Conservation (phyloP, 2,888 invertebrate genomes). For the Crematogaster levior region DNA sequence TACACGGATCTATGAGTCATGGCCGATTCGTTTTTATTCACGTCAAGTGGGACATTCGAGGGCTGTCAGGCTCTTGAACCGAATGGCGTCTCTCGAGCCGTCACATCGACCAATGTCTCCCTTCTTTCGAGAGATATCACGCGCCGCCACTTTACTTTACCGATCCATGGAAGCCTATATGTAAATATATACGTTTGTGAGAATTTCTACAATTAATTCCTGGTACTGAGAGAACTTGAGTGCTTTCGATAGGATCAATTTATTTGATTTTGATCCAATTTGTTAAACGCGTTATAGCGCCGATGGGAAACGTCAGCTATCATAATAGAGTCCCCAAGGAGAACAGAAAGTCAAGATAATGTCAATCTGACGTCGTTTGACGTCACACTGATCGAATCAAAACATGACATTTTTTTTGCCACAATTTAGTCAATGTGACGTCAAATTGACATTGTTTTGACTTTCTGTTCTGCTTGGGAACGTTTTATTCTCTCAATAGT, state of each 20-base stretch:
- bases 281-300: background rate
- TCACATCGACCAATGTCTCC: background rate
- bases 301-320: background rate
- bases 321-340: constrained; percentile 1
- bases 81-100: background rate
- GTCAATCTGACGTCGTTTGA: no score
- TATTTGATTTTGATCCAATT: background rate
- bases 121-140: background rate
- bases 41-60: background rate
- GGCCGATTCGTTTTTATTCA: constrained; percentile 12
- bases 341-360: no score
- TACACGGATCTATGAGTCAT: background rate
- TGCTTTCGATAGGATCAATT: background rate
- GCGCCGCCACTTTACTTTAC: constrained; percentile 6
- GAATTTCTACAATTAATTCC: background rate
- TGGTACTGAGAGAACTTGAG: background rate
- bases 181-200: background rate
- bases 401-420: no score
- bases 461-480: no score
- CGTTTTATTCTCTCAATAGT: background rate
- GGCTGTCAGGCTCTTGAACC: background rate
- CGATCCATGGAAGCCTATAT: background rate
- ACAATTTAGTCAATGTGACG: no score
- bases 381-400: no score
- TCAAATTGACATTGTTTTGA: no score